Base-by-base conservation (phyloP, 1,140 invertebrate genomes). In the Trichomalopsis sarcophagae region DNA sequence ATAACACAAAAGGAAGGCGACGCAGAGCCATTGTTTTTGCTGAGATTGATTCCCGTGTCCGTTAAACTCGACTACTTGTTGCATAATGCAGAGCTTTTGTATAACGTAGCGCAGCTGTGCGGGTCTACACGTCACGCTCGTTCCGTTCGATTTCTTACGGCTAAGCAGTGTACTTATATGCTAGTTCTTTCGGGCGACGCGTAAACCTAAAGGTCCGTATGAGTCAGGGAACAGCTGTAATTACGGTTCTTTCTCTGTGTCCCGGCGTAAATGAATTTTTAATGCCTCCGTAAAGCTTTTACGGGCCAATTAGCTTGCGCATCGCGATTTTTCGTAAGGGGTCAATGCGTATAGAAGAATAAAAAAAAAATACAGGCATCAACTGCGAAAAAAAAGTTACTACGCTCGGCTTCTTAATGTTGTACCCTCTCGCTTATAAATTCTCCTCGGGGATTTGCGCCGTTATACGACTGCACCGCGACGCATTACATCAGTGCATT, bases 11-110 rank as follows among this genome's bases (percentile, higher is more conserved):
- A n/a, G 5, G 6, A 62, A 62, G 4, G 21, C 6, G 17, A n/a
- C 17, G 17, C 55, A 55, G 10, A 13, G 47, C 55, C 5, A 62
- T 62, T 62, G 14, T 27, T 62, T 62, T 62, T 21, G 47, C 23
- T 0, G 17, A 71, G 68, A 30, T 30, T 71, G 68, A 71, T 40
- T 75, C 17, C 21, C 13, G 50, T 68, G 17, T 40, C 44, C 66
- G 33, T 87, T 85, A 81, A 80, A 85, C 78, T 78, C 84, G 84
- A 68, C 88, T 88, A 89, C 88, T 90, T 88, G 89, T 90, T 90
- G 89, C 89, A 89, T 89, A 88, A 89, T 89, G 84, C 84, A 89
- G 87, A 47, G 50, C 71, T 71, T 82, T 81, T 81, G 33, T 47
- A 36, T n/a, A n/a, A n/a, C 9, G 62, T 23, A 66, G 27, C 21